Percentiles rank a stretch among this genome's conserved stretches.
phyloP scores from a whole-genome alignment of 2,113 vertebrate genomes.

The Tinamus guttatus region DNA sequence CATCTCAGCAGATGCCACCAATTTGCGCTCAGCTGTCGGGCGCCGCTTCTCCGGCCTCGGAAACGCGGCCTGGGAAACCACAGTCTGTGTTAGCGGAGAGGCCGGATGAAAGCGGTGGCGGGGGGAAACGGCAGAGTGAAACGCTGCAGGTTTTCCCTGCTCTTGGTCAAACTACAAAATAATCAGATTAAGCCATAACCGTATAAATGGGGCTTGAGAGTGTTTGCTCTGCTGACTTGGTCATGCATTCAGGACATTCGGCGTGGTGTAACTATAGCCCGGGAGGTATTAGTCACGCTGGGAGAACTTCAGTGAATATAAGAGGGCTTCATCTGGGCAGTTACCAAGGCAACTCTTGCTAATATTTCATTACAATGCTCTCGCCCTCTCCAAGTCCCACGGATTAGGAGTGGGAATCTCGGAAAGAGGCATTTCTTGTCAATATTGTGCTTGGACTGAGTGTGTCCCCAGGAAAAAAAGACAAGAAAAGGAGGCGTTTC shows the following conservation, averaged over 20 bases:
- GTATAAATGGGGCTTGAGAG: conserved; percentile 52
- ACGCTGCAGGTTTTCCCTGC: background rate
- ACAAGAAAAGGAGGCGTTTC: background rate
- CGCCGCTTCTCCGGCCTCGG: background rate
- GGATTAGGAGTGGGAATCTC: conserved; percentile 58
- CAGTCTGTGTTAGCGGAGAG: background rate
- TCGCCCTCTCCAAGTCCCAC: conserved; percentile 10
- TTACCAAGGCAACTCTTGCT: conserved; percentile 76
- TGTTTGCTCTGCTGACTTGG: conserved; percentile 72
- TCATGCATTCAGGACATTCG: conserved; percentile 40
- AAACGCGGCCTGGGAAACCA: conserved; percentile 11
- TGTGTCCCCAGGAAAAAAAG: background rate
- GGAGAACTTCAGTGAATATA: conserved; percentile 61
- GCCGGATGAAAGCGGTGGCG: conserved; percentile 11
- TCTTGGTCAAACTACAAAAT: conserved; percentile 28
- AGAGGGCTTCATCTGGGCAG: conserved; percentile 70
- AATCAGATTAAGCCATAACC: conserved; percentile 73
- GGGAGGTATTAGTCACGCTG: conserved; percentile 70
- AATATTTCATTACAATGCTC: conserved; percentile 73
- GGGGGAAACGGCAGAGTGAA: background rate
- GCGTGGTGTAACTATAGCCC: conserved; percentile 52
- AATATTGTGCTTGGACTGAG: conserved; percentile 50
- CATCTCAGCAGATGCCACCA: conserved; percentile 25
- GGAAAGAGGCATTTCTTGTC: conserved; percentile 67
- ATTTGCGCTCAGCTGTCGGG: conserved; percentile 34